Evolutionary conservation across 1,140 invertebrate genomes (phyloP).

Genomic region (Tachypleus tridentatus): DNA sequence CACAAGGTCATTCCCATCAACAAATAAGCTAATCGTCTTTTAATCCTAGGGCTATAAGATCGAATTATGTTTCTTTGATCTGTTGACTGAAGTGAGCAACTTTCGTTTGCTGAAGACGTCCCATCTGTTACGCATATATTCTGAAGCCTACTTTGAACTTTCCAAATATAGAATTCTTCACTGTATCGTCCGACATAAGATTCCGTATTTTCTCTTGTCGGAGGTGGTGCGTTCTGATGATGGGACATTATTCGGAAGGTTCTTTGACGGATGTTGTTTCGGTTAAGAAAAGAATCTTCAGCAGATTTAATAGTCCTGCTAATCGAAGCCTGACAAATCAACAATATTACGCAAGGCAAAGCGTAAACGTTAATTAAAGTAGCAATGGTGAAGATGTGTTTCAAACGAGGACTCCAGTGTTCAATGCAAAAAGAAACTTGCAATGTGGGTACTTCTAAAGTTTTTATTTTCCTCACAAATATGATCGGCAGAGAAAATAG

Average conservation of each 20-base stretch:
- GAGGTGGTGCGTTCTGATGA: background rate
- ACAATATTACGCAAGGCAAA: background rate
- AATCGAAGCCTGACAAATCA: background rate
- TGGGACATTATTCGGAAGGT: background rate
- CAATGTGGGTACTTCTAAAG: background rate
- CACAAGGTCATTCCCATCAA: conserved; percentile 51
- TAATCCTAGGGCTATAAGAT: conserved; percentile 32
- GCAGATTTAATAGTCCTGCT: background rate
- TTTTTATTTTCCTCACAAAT: background rate
- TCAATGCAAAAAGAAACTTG: conserved; percentile 2
- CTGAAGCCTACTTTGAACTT: background rate
- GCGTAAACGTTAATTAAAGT: conserved; percentile 1
- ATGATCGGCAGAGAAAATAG: conserved; percentile 1
- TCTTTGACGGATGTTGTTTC: background rate
- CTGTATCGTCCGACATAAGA: background rate
- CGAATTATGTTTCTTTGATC: background rate
- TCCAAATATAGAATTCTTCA: no score
- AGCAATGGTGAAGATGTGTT: background rate
- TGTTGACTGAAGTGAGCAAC: background rate
- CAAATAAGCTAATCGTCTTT: conserved; percentile 51
- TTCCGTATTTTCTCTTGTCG: background rate
- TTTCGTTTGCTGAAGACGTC: background rate
- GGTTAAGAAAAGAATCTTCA: background rate
- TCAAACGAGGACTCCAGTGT: background rate
- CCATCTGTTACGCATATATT: background rate